A percentile compares a stretch with the other conserved stretches of the same genome.
Conservation (phyloP, 2,113 vertebrate species). For the Rhodinocichla rosea region DNA sequence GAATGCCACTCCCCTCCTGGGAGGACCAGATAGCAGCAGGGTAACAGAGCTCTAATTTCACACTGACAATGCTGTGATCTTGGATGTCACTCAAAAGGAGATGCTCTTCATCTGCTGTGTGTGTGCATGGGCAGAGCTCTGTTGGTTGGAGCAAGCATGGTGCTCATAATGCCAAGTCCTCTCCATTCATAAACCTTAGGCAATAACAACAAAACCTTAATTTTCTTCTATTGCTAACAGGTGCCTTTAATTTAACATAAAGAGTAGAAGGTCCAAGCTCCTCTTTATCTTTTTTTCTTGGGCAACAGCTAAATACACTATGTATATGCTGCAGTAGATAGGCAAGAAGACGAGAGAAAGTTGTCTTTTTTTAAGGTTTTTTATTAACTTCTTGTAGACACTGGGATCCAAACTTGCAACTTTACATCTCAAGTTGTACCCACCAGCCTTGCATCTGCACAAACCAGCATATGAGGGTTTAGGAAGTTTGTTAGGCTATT, state of each 20-base stretch:
- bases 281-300: background rate
- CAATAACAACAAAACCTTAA: background rate
- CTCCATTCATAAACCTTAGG: background rate
- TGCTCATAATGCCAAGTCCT: background rate
- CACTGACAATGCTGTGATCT: background rate
- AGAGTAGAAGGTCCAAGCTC: background rate
- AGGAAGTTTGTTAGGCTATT: background rate
- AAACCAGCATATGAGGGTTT: background rate
- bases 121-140: background rate
- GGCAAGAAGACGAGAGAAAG: background rate
- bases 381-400: background rate
- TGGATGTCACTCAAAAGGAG: background rate
- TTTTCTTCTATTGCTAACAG: background rate
- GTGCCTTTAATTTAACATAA: background rate
- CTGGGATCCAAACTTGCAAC: background rate
- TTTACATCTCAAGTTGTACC: background rate
- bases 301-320: background rate
- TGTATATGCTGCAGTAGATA: background rate
- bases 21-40: background rate
- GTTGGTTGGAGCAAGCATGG: background rate
- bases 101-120: background rate
- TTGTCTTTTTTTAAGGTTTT: background rate
- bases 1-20: background rate
- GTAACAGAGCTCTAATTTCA: background rate
- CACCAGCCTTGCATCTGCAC: background rate